Conservation (phyloP, 2,113 vertebrate genomes). For the Scolopax mira region DNA sequence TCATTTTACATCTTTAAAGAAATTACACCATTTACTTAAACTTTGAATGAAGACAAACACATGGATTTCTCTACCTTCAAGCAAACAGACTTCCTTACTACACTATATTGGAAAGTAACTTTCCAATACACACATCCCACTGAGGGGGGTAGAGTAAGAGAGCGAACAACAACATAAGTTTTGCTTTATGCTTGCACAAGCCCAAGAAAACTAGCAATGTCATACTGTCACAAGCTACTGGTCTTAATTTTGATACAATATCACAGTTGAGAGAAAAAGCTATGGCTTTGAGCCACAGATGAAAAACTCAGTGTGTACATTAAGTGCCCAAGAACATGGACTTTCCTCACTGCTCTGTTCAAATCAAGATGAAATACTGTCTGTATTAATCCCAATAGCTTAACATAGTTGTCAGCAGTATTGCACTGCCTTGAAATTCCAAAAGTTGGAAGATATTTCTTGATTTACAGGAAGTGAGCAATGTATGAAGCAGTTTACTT, state of each 20-base stretch:
- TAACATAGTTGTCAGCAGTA: background rate
- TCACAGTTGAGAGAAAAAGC: background rate
- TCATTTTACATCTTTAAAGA: background rate
- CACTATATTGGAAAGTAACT: background rate
- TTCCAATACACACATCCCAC: background rate
- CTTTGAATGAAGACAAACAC: background rate
- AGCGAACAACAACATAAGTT: background rate
- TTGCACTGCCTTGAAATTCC: background rate
- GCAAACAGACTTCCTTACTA: background rate
- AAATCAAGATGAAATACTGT: background rate
- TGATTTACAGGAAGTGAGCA: background rate
- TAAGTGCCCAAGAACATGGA: background rate
- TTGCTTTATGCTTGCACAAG: background rate
- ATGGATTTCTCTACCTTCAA: background rate
- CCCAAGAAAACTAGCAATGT: background rate
- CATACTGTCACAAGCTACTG: background rate
- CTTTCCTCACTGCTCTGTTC: background rate
- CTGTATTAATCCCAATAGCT: background rate
- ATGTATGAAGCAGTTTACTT: background rate
- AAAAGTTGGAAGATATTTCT: background rate
- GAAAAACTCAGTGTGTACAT: background rate
- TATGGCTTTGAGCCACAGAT: background rate
- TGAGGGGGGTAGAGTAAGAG: background rate
- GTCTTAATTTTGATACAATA: background rate
- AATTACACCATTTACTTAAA: background rate